Evolutionary conservation across 2,797 vertebrate species (phyloP), one percentile per base, ranked within the genome.

Genomic region (Helostoma temminkii): DNA sequence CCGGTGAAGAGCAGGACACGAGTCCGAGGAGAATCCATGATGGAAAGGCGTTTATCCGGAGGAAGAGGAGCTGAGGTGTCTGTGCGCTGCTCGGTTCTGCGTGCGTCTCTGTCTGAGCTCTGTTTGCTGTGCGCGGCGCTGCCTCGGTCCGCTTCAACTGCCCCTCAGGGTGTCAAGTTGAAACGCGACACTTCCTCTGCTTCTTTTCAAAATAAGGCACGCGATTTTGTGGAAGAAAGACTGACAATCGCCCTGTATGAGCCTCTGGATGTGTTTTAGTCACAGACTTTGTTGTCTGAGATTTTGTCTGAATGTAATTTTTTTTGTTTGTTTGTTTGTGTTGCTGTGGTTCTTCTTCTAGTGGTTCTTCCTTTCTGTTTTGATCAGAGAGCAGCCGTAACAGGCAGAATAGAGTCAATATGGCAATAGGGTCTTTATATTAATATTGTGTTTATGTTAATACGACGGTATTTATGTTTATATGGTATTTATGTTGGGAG

Each of bases 1-100:
- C 89, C 89, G 34, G 66, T 39, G n/a, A 32, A 80, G 39, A 82
- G 55, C n/a, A 34, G 54, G 21, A 18, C 43, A 9, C 42, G 26
- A 62, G 28, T 48, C 46, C 58, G 54, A 0, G 30, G 49, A 67
- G 48, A 52, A 39, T 56, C 83, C 91, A 92, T 92, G 59, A 58
- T 57, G 74, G 41, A 42, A 48, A 68, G 21, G 58, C 32, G 65
- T 1, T 0, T 66, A 47, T 52, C 43, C 18, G 4, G 37, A 41
- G 25, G 25, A 34, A 18, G 30, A 59, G 2, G 28, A 61, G 15
- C 48, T 8, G 66, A 25, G 11, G 12, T n/a, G n/a, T 28, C 28
- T 19, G 47, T 1, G 9, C 9, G 2, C 11, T 5, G 15, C 25
- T 10, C 18, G 1, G 15, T 28, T 30, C 28, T 6, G 37, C 21